Percentiles rank a stretch among this genome's conserved stretches.
Conservation (phyloP, 2,797 vertebrate species). For the Pristis pectinata region DNA sequence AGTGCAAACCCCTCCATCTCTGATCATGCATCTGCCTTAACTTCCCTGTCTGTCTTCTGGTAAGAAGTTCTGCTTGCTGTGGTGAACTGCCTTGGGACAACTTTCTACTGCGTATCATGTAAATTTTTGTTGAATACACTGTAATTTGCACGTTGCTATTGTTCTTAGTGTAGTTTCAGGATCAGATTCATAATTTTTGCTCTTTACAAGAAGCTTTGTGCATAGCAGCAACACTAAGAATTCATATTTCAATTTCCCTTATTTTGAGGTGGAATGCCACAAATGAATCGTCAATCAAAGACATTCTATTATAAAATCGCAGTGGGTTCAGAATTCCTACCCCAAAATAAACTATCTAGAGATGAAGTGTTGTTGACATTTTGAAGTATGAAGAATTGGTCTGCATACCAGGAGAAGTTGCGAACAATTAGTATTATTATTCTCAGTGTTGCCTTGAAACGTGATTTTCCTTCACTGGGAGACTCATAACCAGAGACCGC, state of each 20-base stretch:
- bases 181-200: neutral
- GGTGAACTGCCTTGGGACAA: no score
- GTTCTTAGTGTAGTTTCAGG: no score
- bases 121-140: no score
- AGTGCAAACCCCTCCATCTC: no score
- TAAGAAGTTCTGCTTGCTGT: no score
- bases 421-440: neutral
- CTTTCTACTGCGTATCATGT: no score
- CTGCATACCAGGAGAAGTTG: neutral
- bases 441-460: neutral
- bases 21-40: no score
- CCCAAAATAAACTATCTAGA: neutral
- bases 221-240: neutral
- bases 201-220: neutral
- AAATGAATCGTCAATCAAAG: neutral
- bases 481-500: neutral
- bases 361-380: neutral
- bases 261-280: neutral
- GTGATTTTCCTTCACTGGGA: neutral
- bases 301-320: neutral
- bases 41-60: no score
- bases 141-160: no score
- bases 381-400: neutral
- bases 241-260: neutral
- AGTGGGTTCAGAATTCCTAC: neutral